A percentile compares a stretch with the other conserved stretches of the same genome.
Conservation (phyloP, 2,888 invertebrate genomes). For the Odontocolon sp. region DNA sequence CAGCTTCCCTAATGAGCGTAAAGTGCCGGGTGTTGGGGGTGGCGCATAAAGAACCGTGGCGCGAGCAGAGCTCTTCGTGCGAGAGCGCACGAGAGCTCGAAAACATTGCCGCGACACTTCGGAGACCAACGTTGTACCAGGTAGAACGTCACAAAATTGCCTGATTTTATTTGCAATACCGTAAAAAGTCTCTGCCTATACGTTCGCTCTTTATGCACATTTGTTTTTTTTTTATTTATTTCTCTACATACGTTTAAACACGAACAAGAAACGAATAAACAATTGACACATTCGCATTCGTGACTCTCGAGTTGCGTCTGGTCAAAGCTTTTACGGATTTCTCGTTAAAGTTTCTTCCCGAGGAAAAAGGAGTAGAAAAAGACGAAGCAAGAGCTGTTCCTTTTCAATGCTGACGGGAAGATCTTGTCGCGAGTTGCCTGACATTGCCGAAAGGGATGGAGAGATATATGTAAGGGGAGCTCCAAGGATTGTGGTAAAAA, state of each 20-base stretch:
- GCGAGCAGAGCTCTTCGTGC: slow-evolving; percentile 12
- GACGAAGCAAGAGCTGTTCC: no score
- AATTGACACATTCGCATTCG: neutral
- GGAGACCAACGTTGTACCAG: neutral
- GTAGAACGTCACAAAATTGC: slow-evolving; percentile 57
- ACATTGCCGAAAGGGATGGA: neutral
- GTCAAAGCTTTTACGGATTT: neutral
- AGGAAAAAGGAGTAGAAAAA: no score
- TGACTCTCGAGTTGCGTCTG: neutral
- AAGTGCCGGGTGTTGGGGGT: slow-evolving; percentile 61
- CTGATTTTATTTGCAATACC: slow-evolving; percentile 65
- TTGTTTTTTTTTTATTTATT: neutral
- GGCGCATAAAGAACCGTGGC: slow-evolving; percentile 62
- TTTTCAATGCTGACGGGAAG: neutral
- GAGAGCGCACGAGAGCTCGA: slow-evolving; percentile 42
- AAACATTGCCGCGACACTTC: neutral
- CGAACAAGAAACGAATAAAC: neutral
- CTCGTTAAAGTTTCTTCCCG: neutral
- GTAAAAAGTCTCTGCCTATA: slow-evolving; percentile 52
- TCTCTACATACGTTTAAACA: neutral
- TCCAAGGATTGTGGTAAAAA: neutral
- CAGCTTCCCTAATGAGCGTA: slow-evolving; percentile 69
- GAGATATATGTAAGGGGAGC: neutral
- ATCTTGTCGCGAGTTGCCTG: neutral
- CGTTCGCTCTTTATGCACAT: no score